Evolutionary conservation across 2,797 vertebrate species (phyloP).

Genomic region (Xenentodon cancila): DNA sequence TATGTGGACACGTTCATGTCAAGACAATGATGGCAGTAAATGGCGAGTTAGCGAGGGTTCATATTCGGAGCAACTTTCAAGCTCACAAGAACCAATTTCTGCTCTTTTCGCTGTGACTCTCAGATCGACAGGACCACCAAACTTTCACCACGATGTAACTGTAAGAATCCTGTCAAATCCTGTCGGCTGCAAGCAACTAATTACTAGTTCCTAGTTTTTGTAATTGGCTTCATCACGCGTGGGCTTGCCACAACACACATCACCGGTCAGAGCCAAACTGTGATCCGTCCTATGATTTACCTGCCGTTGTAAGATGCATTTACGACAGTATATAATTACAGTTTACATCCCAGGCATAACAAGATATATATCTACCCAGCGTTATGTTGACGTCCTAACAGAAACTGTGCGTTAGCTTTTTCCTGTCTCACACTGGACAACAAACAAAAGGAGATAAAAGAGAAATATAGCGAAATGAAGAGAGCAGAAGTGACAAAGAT

Average conservation of each 20-base stretch:
- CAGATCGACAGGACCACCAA: not conserved
- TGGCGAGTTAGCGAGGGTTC: not conserved
- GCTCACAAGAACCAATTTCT: not conserved
- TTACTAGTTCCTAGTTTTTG: conserved; percentile 6
- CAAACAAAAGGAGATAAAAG: not conserved
- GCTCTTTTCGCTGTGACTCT: too few relatives aligned
- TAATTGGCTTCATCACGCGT: conserved; percentile 11
- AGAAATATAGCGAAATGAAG: conserved; percentile 18
- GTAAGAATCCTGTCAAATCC: conserved; percentile 7
- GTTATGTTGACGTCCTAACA: conserved; percentile 42
- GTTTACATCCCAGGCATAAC: conserved; percentile 31
- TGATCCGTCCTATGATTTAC: conserved; percentile 11
- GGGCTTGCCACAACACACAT: conserved; percentile 18
- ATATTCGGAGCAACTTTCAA: not conserved
- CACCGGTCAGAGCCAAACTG: conserved; percentile 22
- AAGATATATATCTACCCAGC: conserved; percentile 13
- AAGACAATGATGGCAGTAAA: not conserved
- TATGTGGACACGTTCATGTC: too few relatives aligned
- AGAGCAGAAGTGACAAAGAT: conserved; percentile 10
- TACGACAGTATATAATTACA: conserved; percentile 39
- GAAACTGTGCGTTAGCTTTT: conserved; percentile 24
- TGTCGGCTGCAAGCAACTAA: conserved; percentile 21
- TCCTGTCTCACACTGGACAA: too few relatives aligned
- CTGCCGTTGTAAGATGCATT: conserved; percentile 8
- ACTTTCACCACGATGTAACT: conserved; percentile 5